A percentile compares a stretch with the other conserved stretches of the same genome.
Conservation (phyloP, 2,797 vertebrate genomes). For the Artibeus jamaicensis region DNA sequence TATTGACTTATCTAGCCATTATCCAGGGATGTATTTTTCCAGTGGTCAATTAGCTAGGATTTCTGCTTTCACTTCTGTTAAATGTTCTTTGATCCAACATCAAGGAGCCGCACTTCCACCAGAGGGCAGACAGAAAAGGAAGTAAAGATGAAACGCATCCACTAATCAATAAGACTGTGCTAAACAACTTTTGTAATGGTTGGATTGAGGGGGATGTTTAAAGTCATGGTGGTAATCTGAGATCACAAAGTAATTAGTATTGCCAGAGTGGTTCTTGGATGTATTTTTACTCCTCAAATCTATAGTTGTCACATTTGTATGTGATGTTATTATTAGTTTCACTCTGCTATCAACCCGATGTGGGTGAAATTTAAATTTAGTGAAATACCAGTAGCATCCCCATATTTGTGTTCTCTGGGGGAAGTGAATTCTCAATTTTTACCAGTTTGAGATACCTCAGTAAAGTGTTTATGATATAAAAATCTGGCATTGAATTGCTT, state of each 20-base stretch:
- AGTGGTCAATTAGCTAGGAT: neutral
- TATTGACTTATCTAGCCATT: neutral
- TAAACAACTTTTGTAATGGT: neutral
- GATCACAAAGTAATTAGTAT: constrained; percentile 28
- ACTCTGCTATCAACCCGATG: neutral
- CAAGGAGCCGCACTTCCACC: neutral
- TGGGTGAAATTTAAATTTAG: neutral
- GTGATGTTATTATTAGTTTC: neutral
- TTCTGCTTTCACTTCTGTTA: neutral
- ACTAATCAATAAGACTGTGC: neutral
- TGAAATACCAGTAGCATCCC: neutral
- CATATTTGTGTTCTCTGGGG: neutral
- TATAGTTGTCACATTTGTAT: neutral
- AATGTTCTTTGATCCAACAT: constrained; percentile 18
- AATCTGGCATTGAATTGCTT: neutral
- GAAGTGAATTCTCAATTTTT: neutral
- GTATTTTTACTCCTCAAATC: neutral
- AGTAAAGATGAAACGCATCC: constrained; percentile 7
- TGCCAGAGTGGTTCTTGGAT: neutral
- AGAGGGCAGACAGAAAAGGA: constrained; percentile 23
- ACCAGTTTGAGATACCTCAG: neutral
- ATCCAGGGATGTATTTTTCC: neutral
- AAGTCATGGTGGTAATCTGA: neutral
- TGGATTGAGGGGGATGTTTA: neutral
- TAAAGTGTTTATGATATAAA: neutral